These are phyloP conservation scores for Callipepla squamata DNA, from an alignment of 2,113 vertebrate species.

Conservation along the genomic window DNA sequence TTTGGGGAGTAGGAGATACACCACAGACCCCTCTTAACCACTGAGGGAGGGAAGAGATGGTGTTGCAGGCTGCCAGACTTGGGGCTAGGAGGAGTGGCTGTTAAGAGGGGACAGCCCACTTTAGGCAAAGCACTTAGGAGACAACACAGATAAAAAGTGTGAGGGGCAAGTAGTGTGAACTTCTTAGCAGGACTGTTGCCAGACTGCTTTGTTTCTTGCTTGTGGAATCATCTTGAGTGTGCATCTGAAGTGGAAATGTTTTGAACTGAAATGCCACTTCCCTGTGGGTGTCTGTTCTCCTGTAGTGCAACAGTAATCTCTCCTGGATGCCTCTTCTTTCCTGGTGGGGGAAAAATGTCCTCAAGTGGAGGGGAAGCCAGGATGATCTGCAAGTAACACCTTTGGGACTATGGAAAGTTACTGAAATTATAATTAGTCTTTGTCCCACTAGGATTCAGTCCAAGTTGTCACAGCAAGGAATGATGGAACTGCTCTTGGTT, in stretches of 20 bases:
- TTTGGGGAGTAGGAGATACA: neutral
- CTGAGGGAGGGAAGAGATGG: neutral
- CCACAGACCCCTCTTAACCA: neutral
- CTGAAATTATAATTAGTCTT: neutral
- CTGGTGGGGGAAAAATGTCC: neutral
- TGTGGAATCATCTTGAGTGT: constrained; percentile 16
- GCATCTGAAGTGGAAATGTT: constrained; percentile 12
- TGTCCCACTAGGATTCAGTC: neutral
- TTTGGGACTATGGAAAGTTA: neutral
- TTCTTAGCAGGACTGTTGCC: neutral
- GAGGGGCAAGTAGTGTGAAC: neutral
- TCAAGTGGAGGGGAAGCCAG: neutral
- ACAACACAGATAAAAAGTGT: neutral
- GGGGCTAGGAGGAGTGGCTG: neutral
- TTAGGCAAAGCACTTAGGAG: neutral
- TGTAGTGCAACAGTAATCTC: neutral
- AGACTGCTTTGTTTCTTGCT: constrained; percentile 42
- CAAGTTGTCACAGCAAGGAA: neutral
- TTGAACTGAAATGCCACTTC: neutral
- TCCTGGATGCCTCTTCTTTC: neutral
- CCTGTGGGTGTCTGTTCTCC: neutral
- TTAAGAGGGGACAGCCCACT: neutral
- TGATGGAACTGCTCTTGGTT: neutral
- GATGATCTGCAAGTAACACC: neutral
- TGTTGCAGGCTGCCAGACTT: neutral